phyloP scores from a whole-genome alignment of 2,797 vertebrate genomes.

The Balearica regulorum region DNA sequence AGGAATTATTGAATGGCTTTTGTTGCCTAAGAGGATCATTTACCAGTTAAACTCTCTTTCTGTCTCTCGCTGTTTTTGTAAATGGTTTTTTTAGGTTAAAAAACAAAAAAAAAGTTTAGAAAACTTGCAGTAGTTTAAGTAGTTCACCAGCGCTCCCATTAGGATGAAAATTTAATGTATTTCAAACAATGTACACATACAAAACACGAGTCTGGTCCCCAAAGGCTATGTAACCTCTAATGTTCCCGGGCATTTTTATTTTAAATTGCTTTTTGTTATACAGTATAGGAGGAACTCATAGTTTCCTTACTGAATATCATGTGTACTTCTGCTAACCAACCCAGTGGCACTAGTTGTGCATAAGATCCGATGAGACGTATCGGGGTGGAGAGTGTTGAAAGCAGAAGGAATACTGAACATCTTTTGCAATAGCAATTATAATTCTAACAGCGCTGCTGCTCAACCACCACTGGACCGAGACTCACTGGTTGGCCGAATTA shows the following conservation, averaged over 20 bases:
- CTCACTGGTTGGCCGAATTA: background rate
- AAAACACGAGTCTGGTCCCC: background rate
- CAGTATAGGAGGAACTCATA: rapidly evolving
- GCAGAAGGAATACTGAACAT: background rate
- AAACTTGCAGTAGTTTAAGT: background rate
- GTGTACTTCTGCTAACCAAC: background rate
- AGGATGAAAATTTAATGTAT: background rate
- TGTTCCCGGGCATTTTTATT: background rate
- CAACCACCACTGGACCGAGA: background rate
- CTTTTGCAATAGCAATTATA: background rate
- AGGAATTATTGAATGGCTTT: constrained; percentile 23
- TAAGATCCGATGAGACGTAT: background rate
- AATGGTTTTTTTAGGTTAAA: background rate
- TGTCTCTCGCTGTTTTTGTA: background rate
- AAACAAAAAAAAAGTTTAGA: background rate
- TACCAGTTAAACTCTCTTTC: background rate
- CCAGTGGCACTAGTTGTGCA: background rate
- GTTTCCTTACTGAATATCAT: background rate
- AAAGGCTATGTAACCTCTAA: background rate
- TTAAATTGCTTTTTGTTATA: background rate
- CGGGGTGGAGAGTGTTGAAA: background rate
- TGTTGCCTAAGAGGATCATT: background rate
- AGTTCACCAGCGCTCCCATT: background rate
- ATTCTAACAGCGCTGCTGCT: background rate
- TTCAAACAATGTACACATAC: rapidly evolving